Conservation (phyloP, 2,797 vertebrate species). For the Parotocinclus haroldoi region DNA sequence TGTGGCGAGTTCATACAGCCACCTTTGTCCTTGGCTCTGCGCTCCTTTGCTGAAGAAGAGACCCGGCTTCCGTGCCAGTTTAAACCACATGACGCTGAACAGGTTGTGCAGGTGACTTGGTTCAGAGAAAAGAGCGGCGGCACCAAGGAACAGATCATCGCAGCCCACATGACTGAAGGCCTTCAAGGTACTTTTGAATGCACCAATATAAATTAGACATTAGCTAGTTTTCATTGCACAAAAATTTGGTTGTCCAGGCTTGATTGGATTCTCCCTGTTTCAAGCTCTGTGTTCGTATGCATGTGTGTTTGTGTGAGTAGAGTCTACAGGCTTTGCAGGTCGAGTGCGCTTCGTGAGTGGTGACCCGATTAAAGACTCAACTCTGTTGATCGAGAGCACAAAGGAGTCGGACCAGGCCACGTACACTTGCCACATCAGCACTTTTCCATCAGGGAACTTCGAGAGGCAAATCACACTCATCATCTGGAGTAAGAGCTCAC, state of each 20-base stretch:
- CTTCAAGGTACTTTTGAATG: slow-evolving; percentile 39
- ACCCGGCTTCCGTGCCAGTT: slow-evolving; percentile 81
- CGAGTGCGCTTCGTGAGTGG: slow-evolving; percentile 64
- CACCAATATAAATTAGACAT: not conserved
- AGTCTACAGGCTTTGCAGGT: slow-evolving; percentile 58
- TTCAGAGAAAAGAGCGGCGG: slow-evolving; percentile 60
- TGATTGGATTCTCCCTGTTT: not conserved
- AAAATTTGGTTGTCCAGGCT: not conserved
- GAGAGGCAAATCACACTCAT: slow-evolving; percentile 64
- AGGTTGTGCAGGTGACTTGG: slow-evolving; percentile 74
- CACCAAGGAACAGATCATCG: slow-evolving; percentile 70
- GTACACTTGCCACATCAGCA: slow-evolving; percentile 82
- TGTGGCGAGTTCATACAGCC: slow-evolving; percentile 60
- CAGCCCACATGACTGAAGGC: slow-evolving; percentile 57
- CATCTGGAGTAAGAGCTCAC: slow-evolving; percentile 70
- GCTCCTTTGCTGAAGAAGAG: slow-evolving; percentile 53
- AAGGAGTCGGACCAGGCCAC: slow-evolving; percentile 74
- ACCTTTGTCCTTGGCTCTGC: slow-evolving; percentile 28
- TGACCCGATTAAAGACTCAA: slow-evolving; percentile 57
- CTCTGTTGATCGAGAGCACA: slow-evolving; percentile 65
- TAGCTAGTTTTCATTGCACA: no score
- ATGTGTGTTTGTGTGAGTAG: slow-evolving; percentile 49
- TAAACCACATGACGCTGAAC: slow-evolving; percentile 30
- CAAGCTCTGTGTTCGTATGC: slow-evolving; percentile 16
- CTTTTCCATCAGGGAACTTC: slow-evolving; percentile 84